phyloP scores from a whole-genome alignment of 1,140 invertebrate species.

The Drosophila sturtevanti region DNA sequence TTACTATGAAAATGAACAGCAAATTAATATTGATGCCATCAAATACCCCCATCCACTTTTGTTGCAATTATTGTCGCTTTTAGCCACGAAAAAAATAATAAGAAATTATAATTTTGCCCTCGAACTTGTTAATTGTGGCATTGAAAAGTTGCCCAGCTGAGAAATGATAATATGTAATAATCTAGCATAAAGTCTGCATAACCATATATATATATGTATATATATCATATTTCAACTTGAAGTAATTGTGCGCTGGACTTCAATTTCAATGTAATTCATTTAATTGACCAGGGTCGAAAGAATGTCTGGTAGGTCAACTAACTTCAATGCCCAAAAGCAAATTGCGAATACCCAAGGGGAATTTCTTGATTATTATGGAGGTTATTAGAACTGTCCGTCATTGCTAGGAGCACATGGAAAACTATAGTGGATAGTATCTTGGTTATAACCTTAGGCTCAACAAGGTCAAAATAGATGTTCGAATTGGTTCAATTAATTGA shows the following conservation, averaged over 20 bases:
- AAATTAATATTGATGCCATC: no score
- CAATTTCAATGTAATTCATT: background rate
- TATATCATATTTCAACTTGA: background rate
- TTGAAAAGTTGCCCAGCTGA: no score
- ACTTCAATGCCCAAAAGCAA: background rate
- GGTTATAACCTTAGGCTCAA: constrained; percentile 14
- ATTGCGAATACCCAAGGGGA: constrained; percentile 2
- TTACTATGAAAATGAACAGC: no score
- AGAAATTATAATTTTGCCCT: no score
- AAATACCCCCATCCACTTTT: no score
- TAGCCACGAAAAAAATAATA: no score
- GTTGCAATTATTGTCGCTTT: no score
- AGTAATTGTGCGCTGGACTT: background rate
- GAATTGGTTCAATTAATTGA: constrained; percentile 59
- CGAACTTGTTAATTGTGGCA: no score
- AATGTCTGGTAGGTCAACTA: background rate
- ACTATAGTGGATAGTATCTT: background rate
- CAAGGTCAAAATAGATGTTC: constrained; percentile 13
- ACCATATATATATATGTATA: no score
- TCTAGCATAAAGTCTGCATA: background rate
- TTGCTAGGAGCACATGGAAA: background rate
- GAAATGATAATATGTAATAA: no score
- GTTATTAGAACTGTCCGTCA: background rate
- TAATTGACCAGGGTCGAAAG: background rate
- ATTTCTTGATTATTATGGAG: constrained; percentile 1